A percentile compares a stretch with the other conserved stretches of the same genome.
Evolutionary conservation across 2,888 invertebrate genomes (phyloP).

Genomic region (Danaus chrysippus): DNA sequence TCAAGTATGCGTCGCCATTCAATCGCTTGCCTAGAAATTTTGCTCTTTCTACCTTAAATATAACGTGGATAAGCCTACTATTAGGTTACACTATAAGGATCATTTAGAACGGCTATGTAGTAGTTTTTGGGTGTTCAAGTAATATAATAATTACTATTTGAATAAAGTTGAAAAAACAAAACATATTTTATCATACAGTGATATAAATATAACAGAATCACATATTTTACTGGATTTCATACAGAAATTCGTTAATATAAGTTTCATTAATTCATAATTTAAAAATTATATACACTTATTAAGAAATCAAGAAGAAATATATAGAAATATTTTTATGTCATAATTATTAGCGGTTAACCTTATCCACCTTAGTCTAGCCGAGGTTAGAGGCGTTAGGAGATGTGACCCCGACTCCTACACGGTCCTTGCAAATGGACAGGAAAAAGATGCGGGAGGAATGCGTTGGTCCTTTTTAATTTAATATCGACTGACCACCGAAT

Average conservation of each 20-base stretch:
- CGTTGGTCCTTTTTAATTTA: conserved; percentile 79
- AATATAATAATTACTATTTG: no score
- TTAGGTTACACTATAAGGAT: conserved; percentile 14
- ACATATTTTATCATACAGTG: no score
- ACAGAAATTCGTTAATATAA: no score
- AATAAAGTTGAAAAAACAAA: no score
- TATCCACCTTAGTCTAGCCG: conserved; percentile 50
- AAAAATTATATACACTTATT: background rate
- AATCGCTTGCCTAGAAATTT: conserved; percentile 71
- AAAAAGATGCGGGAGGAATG: conserved; percentile 77
- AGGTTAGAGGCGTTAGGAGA: conserved; percentile 54
- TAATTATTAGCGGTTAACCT: conserved; percentile 31
- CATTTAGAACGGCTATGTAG: no score
- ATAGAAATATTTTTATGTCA: conserved; percentile 24
- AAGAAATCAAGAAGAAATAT: conserved; percentile 10
- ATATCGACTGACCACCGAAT: conserved; percentile 78
- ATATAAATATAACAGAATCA: no score
- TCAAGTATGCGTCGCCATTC: conserved; percentile 78
- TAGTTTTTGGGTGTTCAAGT: no score
- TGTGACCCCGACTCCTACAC: conserved; percentile 73
- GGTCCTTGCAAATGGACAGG: conserved; percentile 79
- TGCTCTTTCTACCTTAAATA: conserved; percentile 48
- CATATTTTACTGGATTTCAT: no score
- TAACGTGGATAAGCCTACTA: conserved; percentile 49
- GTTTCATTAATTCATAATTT: no score